These are phyloP conservation scores for Gymnocypris eckloni DNA, from an alignment of 2,797 vertebrate genomes.

Conservation along the genomic window DNA sequence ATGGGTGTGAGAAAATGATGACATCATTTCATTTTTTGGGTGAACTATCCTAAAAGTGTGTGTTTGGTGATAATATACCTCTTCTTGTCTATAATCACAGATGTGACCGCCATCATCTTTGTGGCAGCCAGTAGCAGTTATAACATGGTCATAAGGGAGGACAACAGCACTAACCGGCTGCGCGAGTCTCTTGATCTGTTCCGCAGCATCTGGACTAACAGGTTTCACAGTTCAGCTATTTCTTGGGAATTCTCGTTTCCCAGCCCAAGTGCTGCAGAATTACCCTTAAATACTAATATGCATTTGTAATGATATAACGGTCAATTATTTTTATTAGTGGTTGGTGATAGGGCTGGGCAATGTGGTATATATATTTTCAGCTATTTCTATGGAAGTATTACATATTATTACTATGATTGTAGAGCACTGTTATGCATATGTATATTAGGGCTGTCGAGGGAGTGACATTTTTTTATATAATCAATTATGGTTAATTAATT, in stretches of 20 bases:
- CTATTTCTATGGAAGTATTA: too few species aligned
- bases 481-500: too few species aligned
- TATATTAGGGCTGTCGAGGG: too few species aligned
- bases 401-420: too few species aligned
- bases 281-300: not conserved
- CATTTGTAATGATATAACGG: not conserved
- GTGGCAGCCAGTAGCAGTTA: slow-evolving; percentile 98
- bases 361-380: not conserved
- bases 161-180: slow-evolving; percentile 96
- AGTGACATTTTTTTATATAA: too few species aligned
- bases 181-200: slow-evolving; percentile 95
- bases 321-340: not conserved
- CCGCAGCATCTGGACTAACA: slow-evolving; percentile 98
- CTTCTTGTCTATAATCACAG: slow-evolving; percentile 68
- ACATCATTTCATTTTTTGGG: not conserved
- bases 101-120: slow-evolving; percentile 98
- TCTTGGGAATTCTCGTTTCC: not conserved
- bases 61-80: not conserved
- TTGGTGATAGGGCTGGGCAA: not conserved
- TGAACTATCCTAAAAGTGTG: not conserved
- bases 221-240: slow-evolving; percentile 71
- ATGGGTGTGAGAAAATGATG: not conserved
- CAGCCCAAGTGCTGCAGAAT: not conserved
- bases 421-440: too few species aligned
- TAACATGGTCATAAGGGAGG: slow-evolving; percentile 99